Percentiles rank a stretch among this genome's conserved stretches.
Conservation (phyloP, 30 jellyfish, hydroid and myxozoan genomes). For the Aurelia aurita complex sp. Pacific region DNA sequence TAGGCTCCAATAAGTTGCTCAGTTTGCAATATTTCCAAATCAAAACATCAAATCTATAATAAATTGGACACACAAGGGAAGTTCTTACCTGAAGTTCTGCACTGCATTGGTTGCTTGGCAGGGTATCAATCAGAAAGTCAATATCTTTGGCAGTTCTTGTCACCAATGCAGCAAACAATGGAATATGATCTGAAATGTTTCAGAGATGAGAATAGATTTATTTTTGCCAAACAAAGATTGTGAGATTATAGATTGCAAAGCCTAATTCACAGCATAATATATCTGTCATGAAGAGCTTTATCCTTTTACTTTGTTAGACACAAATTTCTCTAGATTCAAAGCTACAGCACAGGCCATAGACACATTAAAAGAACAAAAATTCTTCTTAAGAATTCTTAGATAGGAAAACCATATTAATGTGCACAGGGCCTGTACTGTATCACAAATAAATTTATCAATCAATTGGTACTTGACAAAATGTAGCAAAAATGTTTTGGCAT, state of each 20-base stretch:
- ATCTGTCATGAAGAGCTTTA: neutral
- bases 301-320: neutral
- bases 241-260: neutral
- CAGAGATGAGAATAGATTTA: no score
- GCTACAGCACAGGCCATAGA: no score
- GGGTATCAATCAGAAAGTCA: conserved; percentile 80
- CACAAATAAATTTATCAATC: neutral
- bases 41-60: no score
- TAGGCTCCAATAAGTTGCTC: no score
- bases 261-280: neutral
- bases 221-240: neutral
- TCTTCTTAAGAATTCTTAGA: no score
- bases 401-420: no score
- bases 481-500: no score
- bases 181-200: conserved; percentile 47
- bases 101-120: conserved; percentile 90
- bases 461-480: no score
- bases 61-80: no score
- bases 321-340: neutral
- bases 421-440: no score
- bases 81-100: conserved; percentile 74
- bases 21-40: no score
- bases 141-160: conserved; percentile 88
- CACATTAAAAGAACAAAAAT: no score
- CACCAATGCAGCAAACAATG: conserved; percentile 77